A percentile compares a stretch with the other conserved stretches of the same genome.
These are phyloP conservation scores for Prenolepis imparis DNA, from an alignment of 2,888 invertebrate genomes.

Conservation along the genomic window DNA sequence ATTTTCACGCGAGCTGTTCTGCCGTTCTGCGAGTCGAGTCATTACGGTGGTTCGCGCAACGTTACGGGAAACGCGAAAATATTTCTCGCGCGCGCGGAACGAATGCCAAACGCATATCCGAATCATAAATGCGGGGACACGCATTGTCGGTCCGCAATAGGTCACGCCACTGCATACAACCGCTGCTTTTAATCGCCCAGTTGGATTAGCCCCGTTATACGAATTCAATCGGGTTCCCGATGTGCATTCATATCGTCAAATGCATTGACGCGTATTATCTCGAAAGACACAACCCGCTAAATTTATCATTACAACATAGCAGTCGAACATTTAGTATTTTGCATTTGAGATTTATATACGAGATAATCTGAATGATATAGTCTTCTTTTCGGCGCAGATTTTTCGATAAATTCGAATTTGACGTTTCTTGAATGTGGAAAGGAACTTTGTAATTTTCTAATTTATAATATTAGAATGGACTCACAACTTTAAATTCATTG, in stretches of 20 bases:
- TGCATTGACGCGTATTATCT: conserved; percentile 44
- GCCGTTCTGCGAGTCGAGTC: conserved; percentile 11
- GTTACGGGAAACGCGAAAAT: conserved; percentile 46
- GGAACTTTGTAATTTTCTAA: background rate
- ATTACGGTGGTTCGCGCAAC: conserved; percentile 21
- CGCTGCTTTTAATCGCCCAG: conserved; percentile 61
- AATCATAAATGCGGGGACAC: conserved; percentile 69
- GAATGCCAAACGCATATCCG: conserved; percentile 55
- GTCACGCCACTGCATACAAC: conserved; percentile 54
- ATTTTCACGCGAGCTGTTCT: conserved; percentile 18
- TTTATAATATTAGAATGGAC: background rate
- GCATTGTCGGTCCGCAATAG: conserved; percentile 64
- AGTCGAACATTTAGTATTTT: conserved; percentile 10
- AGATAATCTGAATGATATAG: too few species aligned
- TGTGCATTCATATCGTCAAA: conserved; percentile 46
- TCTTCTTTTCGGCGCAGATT: background rate
- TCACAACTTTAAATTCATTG: background rate
- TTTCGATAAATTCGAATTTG: background rate
- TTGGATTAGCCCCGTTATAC: conserved; percentile 55
- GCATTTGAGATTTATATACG: background rate
- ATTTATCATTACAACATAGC: conserved; percentile 45
- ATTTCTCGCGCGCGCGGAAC: conserved; percentile 56
- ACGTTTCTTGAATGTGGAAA: background rate
- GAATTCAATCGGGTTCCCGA: conserved; percentile 45
- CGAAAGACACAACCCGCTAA: conserved; percentile 45